Evolutionary conservation across 2,113 vertebrate species (phyloP).

Genomic region (Triplophysa tibetana): DNA sequence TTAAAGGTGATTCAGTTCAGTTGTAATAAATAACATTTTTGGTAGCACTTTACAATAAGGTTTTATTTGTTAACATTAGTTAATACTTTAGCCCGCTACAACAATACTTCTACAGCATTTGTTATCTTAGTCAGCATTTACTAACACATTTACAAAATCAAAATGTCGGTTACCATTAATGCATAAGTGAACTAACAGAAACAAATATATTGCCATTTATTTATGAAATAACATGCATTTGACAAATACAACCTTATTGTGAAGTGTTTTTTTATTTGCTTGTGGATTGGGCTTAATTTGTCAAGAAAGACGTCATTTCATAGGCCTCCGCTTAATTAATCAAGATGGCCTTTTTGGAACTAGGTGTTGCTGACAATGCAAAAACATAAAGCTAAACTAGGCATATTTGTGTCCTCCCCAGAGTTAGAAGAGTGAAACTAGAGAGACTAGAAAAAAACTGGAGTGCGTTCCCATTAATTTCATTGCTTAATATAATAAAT

Average conservation of each 20-base stretch:
- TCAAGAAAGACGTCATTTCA: conserved; percentile 10
- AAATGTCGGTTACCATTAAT: no score
- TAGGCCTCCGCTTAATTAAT: conserved; percentile 11
- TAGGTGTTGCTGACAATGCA: conserved; percentile 30
- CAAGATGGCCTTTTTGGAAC: conserved; percentile 26
- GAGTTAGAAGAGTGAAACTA: neutral
- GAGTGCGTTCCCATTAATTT: neutral
- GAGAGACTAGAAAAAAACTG: neutral
- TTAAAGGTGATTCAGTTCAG: neutral
- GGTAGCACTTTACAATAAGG: no score
- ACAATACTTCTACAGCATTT: no score
- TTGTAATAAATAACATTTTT: neutral
- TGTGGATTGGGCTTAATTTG: neutral
- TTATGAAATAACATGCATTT: no score
- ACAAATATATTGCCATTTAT: no score
- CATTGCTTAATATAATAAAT: neutral
- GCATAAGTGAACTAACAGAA: no score
- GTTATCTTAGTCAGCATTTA: no score
- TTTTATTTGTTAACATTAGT: no score
- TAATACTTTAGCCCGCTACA: no score
- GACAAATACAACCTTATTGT: no score
- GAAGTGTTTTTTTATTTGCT: no score
- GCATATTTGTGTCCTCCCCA: conserved; percentile 5
- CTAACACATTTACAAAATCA: no score
- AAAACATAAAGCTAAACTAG: conserved; percentile 6